A percentile compares a stretch with the other conserved stretches of the same genome.
These are phyloP conservation scores for Tachycineta bicolor DNA, from an alignment of 2,113 vertebrate genomes.

Conservation along the genomic window DNA sequence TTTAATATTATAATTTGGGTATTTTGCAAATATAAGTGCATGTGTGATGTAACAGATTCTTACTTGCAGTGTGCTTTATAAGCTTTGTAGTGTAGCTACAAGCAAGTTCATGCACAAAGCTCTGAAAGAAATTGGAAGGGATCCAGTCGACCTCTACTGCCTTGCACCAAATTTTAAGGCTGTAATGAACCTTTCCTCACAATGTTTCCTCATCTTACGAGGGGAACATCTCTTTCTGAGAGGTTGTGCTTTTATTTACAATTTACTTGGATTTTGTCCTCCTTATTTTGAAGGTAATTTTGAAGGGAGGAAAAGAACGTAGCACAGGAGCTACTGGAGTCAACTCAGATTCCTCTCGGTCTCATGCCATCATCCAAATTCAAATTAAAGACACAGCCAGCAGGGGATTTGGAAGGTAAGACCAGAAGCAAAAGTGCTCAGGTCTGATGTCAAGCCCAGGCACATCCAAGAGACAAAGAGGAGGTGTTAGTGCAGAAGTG, in stretches of 20 bases:
- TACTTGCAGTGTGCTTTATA: background rate
- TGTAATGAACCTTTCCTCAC: background rate
- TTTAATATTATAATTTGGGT: background rate
- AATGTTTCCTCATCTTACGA: background rate
- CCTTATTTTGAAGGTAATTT: slow-evolving; percentile 80
- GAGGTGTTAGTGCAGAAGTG: background rate
- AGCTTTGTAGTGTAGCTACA: background rate
- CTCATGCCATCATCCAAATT: slow-evolving; percentile 91
- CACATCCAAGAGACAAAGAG: background rate
- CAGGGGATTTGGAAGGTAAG: slow-evolving; percentile 83
- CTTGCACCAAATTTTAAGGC: background rate
- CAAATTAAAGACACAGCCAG: slow-evolving; percentile 83
- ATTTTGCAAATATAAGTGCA: background rate
- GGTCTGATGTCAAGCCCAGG: background rate
- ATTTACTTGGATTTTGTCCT: background rate
- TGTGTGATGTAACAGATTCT: background rate
- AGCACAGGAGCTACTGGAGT: slow-evolving; percentile 88
- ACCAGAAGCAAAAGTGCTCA: background rate
- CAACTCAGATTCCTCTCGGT: slow-evolving; percentile 89
- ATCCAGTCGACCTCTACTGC: background rate
- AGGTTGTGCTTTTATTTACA: background rate
- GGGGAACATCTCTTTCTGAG: background rate
- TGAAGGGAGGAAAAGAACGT: slow-evolving; percentile 84
- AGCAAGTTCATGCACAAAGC: background rate
- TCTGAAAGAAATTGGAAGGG: background rate